These are phyloP conservation scores for Thymelicus acteon DNA, from an alignment of 2,888 invertebrate species.

Conservation along the genomic window DNA sequence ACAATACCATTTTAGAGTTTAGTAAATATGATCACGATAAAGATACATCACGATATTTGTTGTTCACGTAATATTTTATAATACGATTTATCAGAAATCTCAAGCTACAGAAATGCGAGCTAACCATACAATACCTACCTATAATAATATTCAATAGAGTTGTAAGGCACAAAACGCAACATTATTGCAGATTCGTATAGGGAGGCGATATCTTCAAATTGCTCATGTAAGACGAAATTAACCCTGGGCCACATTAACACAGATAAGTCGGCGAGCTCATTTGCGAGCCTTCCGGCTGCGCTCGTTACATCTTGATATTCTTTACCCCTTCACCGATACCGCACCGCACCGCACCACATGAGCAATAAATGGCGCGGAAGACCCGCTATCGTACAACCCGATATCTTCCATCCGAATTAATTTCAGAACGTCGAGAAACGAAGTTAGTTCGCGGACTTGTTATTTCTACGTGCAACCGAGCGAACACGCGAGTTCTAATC, in stretches of 20 bases:
- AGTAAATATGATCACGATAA: too few species aligned
- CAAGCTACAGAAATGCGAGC: not conserved
- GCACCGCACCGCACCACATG: conserved; percentile 81
- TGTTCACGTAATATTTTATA: too few species aligned
- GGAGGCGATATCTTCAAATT: conserved; percentile 78
- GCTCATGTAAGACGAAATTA: conserved; percentile 84
- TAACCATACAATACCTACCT: not conserved
- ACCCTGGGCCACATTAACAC: conserved; percentile 83
- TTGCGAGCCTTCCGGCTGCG: conserved; percentile 83
- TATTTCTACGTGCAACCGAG: conserved; percentile 76
- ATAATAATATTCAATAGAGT: not conserved
- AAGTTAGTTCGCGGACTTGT: conserved; percentile 82
- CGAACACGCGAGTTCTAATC: conserved; percentile 75
- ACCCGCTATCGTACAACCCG: conserved; percentile 79
- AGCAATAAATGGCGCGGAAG: conserved; percentile 85
- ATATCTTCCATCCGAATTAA: conserved; percentile 85
- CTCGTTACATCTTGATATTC: conserved; percentile 85
- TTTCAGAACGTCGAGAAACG: conserved; percentile 79
- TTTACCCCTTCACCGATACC: conserved; percentile 83
- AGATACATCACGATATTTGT: too few species aligned
- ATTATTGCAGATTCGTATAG: conserved; percentile 60
- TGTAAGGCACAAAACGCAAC: conserved; percentile 45
- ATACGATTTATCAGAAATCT: not conserved
- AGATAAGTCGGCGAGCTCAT: conserved; percentile 85
- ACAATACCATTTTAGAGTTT: too few species aligned